Base-by-base conservation (phyloP, 92 coral and sea anemone species). In the Parazoanthus darwini region DNA sequence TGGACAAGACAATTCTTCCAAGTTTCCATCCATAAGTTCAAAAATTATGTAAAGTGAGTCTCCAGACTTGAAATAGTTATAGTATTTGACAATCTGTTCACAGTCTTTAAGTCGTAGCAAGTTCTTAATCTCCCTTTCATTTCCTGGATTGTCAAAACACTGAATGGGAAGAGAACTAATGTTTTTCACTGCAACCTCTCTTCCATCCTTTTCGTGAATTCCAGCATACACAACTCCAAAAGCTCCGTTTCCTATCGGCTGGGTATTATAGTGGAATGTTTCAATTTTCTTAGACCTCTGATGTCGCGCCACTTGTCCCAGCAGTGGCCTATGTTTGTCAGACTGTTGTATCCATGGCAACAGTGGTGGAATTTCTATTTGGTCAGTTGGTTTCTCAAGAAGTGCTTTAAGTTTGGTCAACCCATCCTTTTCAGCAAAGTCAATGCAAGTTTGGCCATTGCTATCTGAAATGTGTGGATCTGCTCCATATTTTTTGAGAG, bases 191-290 rank as follows among this genome's bases (percentile, higher is more conserved):
- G 74, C 74, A 15, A 70, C 35, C 74, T 70, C 74, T 70, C 74
- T 23, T 2, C 74, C 74, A 20, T 70, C 74, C 14, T 70, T 70
- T 8, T n/a, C 74, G n/a, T 70, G 74, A 15, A 70, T 70, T 29
- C 74, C 74, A 70, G 74, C 74, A 70, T 70, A 70, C 74, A 70
- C 74, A 4, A 29, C 36, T n/a, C 74, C 74, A 70, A 70, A 70
- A 70, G 74, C 74, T 70, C 74, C 74, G n/a, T 70, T 70, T n/a
- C 74, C 74, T 70, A 70, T 70, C 10, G 26, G 74, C 74, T 70
- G 74, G 25, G 15, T n/a, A 36, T 70, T 70, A 29, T 70, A 70
- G 36, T 20, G 36, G 36, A 6, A 70, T 4, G 3, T 11, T 70
- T 70, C 74, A 70, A 70, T 70, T 70, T 70, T 36, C 36, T 70